Base-by-base conservation (phyloP, 1,140 invertebrate species). In the Drosophila fuyamai region DNA sequence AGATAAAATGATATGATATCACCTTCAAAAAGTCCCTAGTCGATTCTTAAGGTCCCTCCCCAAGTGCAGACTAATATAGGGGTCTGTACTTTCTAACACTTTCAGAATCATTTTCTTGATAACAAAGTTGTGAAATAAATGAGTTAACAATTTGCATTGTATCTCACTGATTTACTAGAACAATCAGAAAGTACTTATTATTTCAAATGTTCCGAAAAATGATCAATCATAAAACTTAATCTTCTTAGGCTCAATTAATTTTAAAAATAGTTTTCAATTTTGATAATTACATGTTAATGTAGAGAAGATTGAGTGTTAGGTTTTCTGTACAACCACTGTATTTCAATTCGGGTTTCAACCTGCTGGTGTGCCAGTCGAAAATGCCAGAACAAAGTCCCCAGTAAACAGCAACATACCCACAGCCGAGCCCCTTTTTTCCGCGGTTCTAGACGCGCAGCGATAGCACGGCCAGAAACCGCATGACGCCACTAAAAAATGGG, bases 391-490 rank as follows among this genome's bases (percentile, higher is more conserved):
- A 41, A 60, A 51, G 14, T 16, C 9, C 29, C 13, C 43, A 43
- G 54, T 23, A 10, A 59, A 47, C 27, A 35, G 43, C 35, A 43
- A 7, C 14, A 14, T n/a, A 53, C 27, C 50, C 36, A 8, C 32
- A 65, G 80, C 40, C 81, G 81, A 85, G 81, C 81, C 81, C 81
- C 82, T 57, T 62, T 78, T 78, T 59, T 41, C 13, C 35, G 16
- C 36, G 50, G 4, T 27, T 76, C 27, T 46, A 61, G 43, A 48
- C 56, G 32, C 27, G 56, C 62, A 38, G 44, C 47, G 73, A 75
- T 57, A 65, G 57, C 47, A 54, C 36, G 36, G 55, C 48, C 48
- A 59, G 40, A 40, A 57, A 76, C 72, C 47, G 61, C 61, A 65
- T 63, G 51, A 75, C 51, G 59, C 38, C 73, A 76, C 23, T 43